Evolutionary conservation across 2,113 vertebrate species (phyloP), one percentile per base, ranked within the genome.

Genomic region (Plestiodon gilberti): DNA sequence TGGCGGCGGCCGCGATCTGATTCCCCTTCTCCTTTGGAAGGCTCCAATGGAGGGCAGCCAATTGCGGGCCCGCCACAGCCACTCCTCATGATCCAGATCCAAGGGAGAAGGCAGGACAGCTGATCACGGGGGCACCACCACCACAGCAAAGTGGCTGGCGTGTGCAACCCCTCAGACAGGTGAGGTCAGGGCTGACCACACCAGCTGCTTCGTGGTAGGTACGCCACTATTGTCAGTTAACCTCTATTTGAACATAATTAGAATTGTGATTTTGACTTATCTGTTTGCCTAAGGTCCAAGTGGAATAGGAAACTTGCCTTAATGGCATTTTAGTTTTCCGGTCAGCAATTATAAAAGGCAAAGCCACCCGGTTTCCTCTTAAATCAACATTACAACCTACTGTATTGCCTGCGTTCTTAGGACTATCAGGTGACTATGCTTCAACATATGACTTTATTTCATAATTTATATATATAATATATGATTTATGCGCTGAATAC

Each of bases 221-320:
- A n/a, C n/a, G n/a, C n/a, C n/a, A n/a, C n/a, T n/a, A n/a, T n/a
- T n/a, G n/a, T n/a, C n/a, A n/a, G n/a, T n/a, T 23, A 57, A n/a
- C 70, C 83, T 57, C 75, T 17, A 78, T 85, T 85, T 78, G 57
- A 78, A 57, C n/a, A 22, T 64, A 75, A 76, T 59, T 59, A 15
- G 17, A 33, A 57, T 59, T 69, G n/a, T n/a, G n/a, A 13, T 69
- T 67, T 69, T 85, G 62, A n/a, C 35, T 57, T 77, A n/a, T n/a
- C n/a, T n/a, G n/a, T n/a, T 33, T 70, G 43, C 28, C 69, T 57
- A 85, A 85, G 52, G 25, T 1, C 48, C 52, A 38, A 30, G 38
- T 65, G 22, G 43, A 13, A 77, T 20, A 35, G 28, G 43, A 67
- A 15, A 52, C 15, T 38, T 67, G 48, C 18, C 15, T 69, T n/a